A percentile compares a stretch with the other conserved stretches of the same genome.
Evolutionary conservation across 2,113 vertebrate genomes (phyloP).

Genomic region (Sminthopsis crassicaudata): DNA sequence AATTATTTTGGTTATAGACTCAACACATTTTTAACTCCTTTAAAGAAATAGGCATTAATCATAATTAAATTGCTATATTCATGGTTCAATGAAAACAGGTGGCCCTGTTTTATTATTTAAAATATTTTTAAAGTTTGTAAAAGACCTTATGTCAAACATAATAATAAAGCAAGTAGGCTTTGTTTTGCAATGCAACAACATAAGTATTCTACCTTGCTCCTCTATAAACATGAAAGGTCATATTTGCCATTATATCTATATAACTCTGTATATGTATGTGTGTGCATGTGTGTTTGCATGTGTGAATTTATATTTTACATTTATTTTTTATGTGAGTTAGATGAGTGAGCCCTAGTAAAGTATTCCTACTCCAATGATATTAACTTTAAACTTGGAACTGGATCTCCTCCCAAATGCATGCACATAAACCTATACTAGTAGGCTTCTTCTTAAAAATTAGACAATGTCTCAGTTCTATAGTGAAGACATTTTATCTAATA

Average conservation of each 20-base stretch:
- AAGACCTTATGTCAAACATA: not conserved
- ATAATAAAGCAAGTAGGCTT: not conserved
- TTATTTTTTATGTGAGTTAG: too few species aligned
- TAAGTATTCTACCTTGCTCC: not conserved
- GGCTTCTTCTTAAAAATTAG: too few species aligned
- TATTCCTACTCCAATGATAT: too few species aligned
- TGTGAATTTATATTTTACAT: too few species aligned
- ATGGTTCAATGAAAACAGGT: not conserved
- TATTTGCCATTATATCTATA: not conserved
- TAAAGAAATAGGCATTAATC: not conserved
- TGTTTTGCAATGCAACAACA: not conserved
- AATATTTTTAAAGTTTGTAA: not conserved
- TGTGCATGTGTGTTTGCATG: too few species aligned
- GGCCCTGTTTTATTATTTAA: not conserved
- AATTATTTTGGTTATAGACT: conserved; percentile 18
- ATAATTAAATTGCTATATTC: not conserved
- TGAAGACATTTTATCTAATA: too few species aligned
- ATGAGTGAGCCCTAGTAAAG: too few species aligned
- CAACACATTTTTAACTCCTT: conserved; percentile 7
- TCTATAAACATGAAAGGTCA: not conserved
- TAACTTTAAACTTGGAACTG: too few species aligned
- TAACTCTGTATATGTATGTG: not conserved
- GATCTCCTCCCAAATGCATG: too few species aligned
- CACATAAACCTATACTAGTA: too few species aligned
- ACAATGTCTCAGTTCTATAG: too few species aligned